Conservation (phyloP, 1,140 invertebrate species). For the Homalodisca vitripennis region DNA sequence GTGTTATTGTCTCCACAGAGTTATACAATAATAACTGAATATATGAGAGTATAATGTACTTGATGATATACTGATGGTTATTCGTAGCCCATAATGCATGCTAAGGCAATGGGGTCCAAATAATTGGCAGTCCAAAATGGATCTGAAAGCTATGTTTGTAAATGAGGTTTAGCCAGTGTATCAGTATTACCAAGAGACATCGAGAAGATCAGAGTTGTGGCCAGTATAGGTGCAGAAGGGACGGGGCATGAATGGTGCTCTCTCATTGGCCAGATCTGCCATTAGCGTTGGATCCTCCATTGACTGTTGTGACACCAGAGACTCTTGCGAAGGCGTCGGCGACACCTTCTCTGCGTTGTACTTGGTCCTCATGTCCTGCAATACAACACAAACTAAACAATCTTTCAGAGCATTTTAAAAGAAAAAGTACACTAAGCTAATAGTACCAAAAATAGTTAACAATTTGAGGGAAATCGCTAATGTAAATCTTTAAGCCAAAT, state of each 20-base stretch:
- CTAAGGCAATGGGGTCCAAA: no score
- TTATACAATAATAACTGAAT: no score
- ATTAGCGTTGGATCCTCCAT: conserved; percentile 47
- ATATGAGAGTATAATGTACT: no score
- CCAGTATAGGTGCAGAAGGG: conserved; percentile 94
- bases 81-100: no score
- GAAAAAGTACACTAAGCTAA: no score
- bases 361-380: conserved; percentile 85
- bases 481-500: no score
- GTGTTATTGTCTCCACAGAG: no score
- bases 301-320: conserved; percentile 75
- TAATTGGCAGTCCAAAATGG: no score
- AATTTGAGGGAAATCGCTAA: no score
- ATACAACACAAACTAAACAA: conserved; percentile 43
- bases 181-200: conserved; percentile 77
- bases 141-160: no score
- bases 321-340: conserved; percentile 87
- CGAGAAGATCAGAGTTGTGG: conserved; percentile 94
- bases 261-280: conserved; percentile 33
- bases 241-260: conserved; percentile 84
- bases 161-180: background rate
- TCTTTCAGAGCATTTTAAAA: background rate
- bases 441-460: no score
- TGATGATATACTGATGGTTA: no score
- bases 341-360: conserved; percentile 87